Evolutionary conservation across 2,113 vertebrate species (phyloP).

Genomic region (Stictonetta naevosa): DNA sequence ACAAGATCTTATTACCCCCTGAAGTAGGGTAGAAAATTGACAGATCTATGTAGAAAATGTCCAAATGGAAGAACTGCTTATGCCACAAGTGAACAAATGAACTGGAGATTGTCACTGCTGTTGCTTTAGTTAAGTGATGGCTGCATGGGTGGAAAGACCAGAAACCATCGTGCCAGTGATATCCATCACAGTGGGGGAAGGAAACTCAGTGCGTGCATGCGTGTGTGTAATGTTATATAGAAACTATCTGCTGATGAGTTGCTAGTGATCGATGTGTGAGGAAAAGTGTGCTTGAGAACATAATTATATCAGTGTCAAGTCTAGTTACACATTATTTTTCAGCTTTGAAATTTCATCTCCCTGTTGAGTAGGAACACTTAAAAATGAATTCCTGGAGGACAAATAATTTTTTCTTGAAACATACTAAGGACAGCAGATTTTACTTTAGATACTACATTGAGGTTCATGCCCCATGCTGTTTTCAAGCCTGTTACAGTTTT

Average conservation of each 20-base stretch:
- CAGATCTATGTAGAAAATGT: background rate
- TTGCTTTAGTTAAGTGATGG: background rate
- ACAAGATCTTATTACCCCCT: background rate
- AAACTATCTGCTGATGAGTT: background rate
- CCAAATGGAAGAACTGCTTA: background rate
- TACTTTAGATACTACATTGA: conserved; percentile 38
- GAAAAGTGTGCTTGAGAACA: background rate
- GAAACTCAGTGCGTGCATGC: background rate
- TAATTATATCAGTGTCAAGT: background rate
- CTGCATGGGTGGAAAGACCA: background rate
- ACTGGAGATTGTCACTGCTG: background rate
- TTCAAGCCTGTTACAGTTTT: conserved; percentile 36
- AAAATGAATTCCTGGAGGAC: conserved; percentile 36
- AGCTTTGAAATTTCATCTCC: background rate
- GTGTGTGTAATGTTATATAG: rapidly evolving
- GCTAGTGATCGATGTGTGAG: background rate
- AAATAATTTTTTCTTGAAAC: conserved; percentile 38
- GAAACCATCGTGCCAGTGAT: background rate
- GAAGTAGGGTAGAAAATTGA: background rate
- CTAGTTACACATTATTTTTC: background rate
- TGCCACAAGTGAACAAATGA: background rate
- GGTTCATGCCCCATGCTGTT: conserved; percentile 65
- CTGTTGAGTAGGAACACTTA: background rate
- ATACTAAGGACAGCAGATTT: conserved; percentile 31
- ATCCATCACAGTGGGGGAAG: background rate